phyloP scores from a whole-genome alignment of 2,113 vertebrate species.

The Emydocephalus ijimae region DNA sequence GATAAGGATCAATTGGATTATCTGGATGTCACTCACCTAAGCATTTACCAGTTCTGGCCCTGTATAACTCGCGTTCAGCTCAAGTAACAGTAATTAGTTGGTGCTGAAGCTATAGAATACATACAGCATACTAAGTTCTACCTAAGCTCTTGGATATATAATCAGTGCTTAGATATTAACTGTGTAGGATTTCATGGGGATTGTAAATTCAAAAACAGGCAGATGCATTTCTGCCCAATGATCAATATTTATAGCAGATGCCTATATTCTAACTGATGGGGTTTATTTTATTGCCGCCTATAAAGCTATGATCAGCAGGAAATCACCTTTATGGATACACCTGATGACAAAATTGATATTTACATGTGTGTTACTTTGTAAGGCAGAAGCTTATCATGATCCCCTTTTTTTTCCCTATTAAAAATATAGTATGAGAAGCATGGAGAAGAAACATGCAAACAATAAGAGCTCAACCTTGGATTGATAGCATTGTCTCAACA shows the following conservation, averaged over 20 bases:
- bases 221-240: slow-evolving; percentile 40
- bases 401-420: slow-evolving; percentile 15
- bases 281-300: not conserved
- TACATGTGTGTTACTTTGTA: slow-evolving; percentile 26
- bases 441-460: not conserved
- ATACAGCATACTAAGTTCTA: not conserved
- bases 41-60: not conserved
- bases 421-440: not conserved
- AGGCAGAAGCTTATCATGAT: slow-evolving; percentile 13
- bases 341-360: slow-evolving; percentile 48
- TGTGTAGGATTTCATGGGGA: slow-evolving; percentile 15
- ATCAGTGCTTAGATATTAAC: slow-evolving; percentile 26
- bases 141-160: slow-evolving; percentile 1
- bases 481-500: slow-evolving; percentile 26
- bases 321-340: slow-evolving; percentile 21
- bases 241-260: slow-evolving; percentile 35
- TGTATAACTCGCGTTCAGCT: not conserved
- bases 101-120: not conserved
- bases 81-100: not conserved
- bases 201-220: slow-evolving; percentile 37
- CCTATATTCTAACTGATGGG: slow-evolving; percentile 36
- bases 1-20: not conserved
- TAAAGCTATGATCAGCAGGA: slow-evolving; percentile 35
- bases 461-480: not conserved
- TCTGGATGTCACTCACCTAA: not conserved